Percentiles rank a stretch among this genome's conserved stretches.
Conservation (phyloP, 2,797 vertebrate genomes). For the Nasua narica region DNA sequence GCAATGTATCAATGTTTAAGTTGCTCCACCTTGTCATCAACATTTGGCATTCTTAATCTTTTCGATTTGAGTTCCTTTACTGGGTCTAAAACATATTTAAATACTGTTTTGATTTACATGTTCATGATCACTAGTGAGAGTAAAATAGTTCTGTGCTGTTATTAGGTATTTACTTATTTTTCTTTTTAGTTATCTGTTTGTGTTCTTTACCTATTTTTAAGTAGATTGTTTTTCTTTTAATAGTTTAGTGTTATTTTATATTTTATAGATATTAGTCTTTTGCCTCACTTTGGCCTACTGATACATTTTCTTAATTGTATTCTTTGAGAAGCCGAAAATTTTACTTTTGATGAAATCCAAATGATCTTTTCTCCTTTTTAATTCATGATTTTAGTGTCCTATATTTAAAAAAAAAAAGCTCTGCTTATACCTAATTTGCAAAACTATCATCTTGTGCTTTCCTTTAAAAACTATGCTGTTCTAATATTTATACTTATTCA, state of each 20-base stretch:
- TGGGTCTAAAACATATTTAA: not conserved
- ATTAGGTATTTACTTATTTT: not conserved
- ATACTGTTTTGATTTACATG: constrained; percentile 2
- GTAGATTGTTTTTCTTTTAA: not conserved
- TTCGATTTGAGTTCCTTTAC: not conserved
- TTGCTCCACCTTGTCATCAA: not conserved
- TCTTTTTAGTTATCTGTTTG: not conserved
- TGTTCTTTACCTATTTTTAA: not conserved
- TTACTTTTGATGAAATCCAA: not conserved
- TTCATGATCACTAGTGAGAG: not conserved
- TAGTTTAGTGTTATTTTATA: not conserved
- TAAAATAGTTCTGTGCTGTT: not conserved
- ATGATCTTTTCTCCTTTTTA: not conserved
- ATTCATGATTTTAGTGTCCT: not conserved
- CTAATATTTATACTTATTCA: not conserved
- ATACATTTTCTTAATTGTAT: not conserved
- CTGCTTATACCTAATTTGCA: not conserved
- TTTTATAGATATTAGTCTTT: not conserved
- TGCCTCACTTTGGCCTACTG: not conserved
- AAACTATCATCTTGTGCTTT: not conserved
- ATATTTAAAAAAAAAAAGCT: not conserved
- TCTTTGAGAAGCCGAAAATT: not conserved
- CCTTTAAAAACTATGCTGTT: not conserved
- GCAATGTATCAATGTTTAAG: not conserved
- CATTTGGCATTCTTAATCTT: not conserved